Base-by-base conservation (phyloP, 2,797 vertebrate genomes). In the Danio tinwini region DNA sequence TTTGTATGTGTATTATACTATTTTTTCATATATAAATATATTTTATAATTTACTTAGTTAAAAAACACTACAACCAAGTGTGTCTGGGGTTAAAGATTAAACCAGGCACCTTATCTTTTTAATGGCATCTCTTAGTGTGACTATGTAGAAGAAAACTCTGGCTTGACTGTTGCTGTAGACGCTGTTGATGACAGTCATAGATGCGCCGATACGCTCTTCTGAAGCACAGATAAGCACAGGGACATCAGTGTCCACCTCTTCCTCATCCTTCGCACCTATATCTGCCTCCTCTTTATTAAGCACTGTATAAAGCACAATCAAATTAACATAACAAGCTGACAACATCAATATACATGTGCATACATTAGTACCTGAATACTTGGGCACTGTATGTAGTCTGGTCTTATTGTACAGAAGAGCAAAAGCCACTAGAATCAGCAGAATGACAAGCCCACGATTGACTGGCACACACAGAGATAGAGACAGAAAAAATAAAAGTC, bases 151-250 rank as follows among this genome's bases (percentile, higher is more conserved):
- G 80, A 98, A 85, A 74, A 99, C 90, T 0, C 85, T 93, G 45
- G 96, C 92, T 0, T 93, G 91, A 0, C 96, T 97, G 92, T 98
- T 98, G 92, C 96, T 97, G 68, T 93, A 90, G 89, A 99, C 88
- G 82, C 97, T 99, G 78, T 96, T 98, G 89, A 99, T 96, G 1
- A 96, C 93, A 5, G 98, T 95, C 91, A 99, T 93, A 67, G 96
- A 84, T 0, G 94, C 97, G 0, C 96, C 97, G 84, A 96, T 90
- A 4, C 96, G 95, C 58, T 97, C 96, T 0, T 95, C 94, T 0
- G 96, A 94, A 0, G 97, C 96, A 0, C 97, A 98, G 69, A 99
- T 94, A 82, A 99, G 90, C 1, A 99, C 91, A 0, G 97, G 96
- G 77, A 99, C 91, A 81, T 94, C 93, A 13, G 89, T 80, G 12